Percentiles rank a stretch among this genome's conserved stretches.
These are phyloP conservation scores for Orchestes rusci DNA, from an alignment of 2,888 invertebrate genomes.

Conservation along the genomic window DNA sequence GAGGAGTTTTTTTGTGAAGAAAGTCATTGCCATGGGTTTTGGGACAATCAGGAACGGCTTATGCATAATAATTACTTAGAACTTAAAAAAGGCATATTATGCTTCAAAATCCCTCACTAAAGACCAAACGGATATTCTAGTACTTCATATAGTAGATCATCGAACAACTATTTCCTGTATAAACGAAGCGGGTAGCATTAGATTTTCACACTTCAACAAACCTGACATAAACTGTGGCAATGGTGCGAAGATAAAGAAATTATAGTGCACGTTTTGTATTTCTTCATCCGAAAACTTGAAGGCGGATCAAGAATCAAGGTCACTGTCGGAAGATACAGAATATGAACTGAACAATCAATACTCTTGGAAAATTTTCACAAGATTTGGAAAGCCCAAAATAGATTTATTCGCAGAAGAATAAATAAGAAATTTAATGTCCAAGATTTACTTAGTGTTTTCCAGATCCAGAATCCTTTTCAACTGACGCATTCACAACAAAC, in stretches of 20 bases:
- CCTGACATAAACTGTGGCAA: slow-evolving; percentile 27
- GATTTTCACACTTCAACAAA: slow-evolving; percentile 23
- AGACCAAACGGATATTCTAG: slow-evolving; percentile 11
- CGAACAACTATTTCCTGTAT: slow-evolving; percentile 18
- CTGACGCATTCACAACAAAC: slow-evolving; percentile 15
- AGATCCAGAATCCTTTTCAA: slow-evolving; percentile 1
- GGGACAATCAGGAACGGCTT: slow-evolving; percentile 20
- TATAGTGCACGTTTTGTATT: slow-evolving; percentile 14
- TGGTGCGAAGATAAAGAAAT: slow-evolving; percentile 23
- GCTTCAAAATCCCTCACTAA: slow-evolving; percentile 27
- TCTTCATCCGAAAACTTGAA: slow-evolving; percentile 10
- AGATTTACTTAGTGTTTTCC: slow-evolving; percentile 6
- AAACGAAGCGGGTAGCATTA: slow-evolving; percentile 27
- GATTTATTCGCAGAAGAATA: slow-evolving; percentile 14
- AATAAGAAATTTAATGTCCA: slow-evolving; percentile 17
- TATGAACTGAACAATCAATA: slow-evolving; percentile 15
- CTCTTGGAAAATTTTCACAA: neutral
- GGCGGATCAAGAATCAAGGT: slow-evolving; percentile 16
- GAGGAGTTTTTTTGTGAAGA: slow-evolving; percentile 26
- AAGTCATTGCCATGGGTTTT: slow-evolving; percentile 23
- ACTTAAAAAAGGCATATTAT: slow-evolving; percentile 25
- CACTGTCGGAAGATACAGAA: slow-evolving; percentile 13
- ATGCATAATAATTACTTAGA: slow-evolving; percentile 27
- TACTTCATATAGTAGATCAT: slow-evolving; percentile 24
- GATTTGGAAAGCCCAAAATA: slow-evolving; percentile 12